phyloP scores from a whole-genome alignment of 1,140 invertebrate genomes.

The Drosophila novamexicana region DNA sequence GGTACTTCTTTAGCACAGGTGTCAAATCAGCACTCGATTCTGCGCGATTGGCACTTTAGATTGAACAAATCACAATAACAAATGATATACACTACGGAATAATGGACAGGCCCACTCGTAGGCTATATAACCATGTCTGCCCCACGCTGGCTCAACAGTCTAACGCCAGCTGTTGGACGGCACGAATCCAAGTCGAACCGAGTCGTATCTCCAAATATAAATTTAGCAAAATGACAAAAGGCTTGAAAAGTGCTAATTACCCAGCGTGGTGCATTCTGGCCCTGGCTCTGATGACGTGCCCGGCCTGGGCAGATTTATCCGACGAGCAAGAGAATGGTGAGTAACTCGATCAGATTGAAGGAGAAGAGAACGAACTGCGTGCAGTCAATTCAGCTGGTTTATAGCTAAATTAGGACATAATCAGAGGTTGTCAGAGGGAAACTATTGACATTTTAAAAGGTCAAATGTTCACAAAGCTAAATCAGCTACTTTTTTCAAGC shows the following conservation, averaged over 20 bases:
- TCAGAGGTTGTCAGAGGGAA: background rate
- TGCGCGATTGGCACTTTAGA: conserved; percentile 58
- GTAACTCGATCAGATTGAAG: background rate
- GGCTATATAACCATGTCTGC: conserved; percentile 63
- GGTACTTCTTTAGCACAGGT: conserved; percentile 40
- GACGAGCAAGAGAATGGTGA: conserved; percentile 57
- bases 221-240: conserved; percentile 36
- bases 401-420: too few species aligned
- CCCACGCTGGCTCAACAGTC: conserved; percentile 42
- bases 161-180: conserved; percentile 23
- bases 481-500: too few species aligned
- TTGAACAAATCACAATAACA: conserved; percentile 64
- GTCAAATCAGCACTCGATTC: conserved; percentile 56
- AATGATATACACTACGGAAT: conserved; percentile 26
- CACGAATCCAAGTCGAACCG: conserved; percentile 3
- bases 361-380: background rate
- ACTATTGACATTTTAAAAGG: background rate
- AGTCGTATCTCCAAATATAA: background rate
- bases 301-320: conserved; percentile 19
- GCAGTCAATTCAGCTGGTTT: too few species aligned
- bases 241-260: background rate
- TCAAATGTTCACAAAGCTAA: too few species aligned
- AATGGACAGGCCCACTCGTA: conserved; percentile 4
- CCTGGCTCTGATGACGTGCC: conserved; percentile 6
- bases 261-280: conserved; percentile 25